Conservation (phyloP, 2,888 invertebrate genomes). For the Rambutsinella grinnellia region DNA sequence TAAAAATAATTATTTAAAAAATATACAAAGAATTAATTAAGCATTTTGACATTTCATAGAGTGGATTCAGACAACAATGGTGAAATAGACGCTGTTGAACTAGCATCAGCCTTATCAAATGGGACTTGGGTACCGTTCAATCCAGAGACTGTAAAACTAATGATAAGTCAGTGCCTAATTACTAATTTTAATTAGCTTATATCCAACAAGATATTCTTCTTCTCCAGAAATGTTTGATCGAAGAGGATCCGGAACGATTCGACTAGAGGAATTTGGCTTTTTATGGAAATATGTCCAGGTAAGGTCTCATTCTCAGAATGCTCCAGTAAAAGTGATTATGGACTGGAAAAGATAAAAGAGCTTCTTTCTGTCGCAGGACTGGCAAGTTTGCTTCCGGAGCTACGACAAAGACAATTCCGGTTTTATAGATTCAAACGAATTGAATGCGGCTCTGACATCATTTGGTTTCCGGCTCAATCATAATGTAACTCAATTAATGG, state of each 20-base stretch:
- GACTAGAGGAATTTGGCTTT: conserved; percentile 94
- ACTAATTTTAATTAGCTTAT: no score
- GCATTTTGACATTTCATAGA: conserved; percentile 57
- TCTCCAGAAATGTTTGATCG: conserved; percentile 86
- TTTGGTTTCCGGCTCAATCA: conserved; percentile 89
- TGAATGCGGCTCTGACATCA: conserved; percentile 89
- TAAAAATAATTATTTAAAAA: not conserved
- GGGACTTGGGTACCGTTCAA: conserved; percentile 99
- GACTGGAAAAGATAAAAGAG: not conserved
- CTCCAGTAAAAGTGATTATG: not conserved
- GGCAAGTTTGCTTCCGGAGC: conserved; percentile 73
- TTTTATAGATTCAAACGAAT: conserved; percentile 89
- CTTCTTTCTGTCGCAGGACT: conserved; percentile 70
- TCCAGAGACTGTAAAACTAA: conserved; percentile 94
- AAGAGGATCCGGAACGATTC: conserved; percentile 88
- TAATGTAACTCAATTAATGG: conserved; percentile 82
- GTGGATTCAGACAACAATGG: conserved; percentile 78
- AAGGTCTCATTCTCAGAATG: not conserved
- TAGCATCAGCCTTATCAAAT: conserved; percentile 93
- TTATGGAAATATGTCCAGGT: conserved; percentile 94
- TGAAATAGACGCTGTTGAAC: conserved; percentile 87
- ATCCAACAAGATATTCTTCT: not conserved
- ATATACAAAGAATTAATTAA: no score
- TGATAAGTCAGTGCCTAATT: conserved; percentile 76
- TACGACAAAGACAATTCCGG: conserved; percentile 91